phyloP scores from a whole-genome alignment of 2,797 vertebrate genomes.

The Cyprinodon diabolis region DNA sequence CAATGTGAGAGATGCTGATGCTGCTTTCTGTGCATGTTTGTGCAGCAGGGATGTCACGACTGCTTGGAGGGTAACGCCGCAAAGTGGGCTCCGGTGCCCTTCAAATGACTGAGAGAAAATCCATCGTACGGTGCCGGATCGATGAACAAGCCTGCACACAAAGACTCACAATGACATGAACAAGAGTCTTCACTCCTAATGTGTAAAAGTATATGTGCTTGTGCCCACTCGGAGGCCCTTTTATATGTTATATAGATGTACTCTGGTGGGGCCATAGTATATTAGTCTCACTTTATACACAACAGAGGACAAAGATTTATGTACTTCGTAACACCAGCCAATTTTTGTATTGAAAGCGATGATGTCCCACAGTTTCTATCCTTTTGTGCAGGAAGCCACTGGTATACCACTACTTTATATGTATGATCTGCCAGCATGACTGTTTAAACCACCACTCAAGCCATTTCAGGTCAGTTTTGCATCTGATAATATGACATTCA shows the following conservation, averaged over 20 bases:
- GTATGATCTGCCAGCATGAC: background rate
- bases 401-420: background rate
- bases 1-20: background rate
- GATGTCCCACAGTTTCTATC: background rate
- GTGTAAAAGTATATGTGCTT: slow-evolving; percentile 24
- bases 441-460: slow-evolving; percentile 13
- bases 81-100: slow-evolving; percentile 49
- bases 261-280: slow-evolving; percentile 5
- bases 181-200: slow-evolving; percentile 12
- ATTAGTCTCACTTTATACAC: background rate
- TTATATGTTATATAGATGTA: slow-evolving; percentile 7
- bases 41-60: slow-evolving; percentile 24
- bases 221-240: slow-evolving; percentile 6
- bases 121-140: slow-evolving; percentile 27
- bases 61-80: slow-evolving; percentile 22
- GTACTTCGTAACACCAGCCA: slow-evolving; percentile 1
- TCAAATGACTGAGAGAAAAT: slow-evolving; percentile 57
- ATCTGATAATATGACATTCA: slow-evolving; percentile 9
- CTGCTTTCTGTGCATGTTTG: slow-evolving; percentile 22
- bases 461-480: slow-evolving; percentile 8
- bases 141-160: slow-evolving; percentile 14
- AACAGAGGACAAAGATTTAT: slow-evolving; percentile 10
- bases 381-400: slow-evolving; percentile 5
- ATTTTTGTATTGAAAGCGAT: slow-evolving; percentile 1
- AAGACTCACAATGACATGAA: background rate